These are phyloP conservation scores for Crioceris asparagi DNA, from an alignment of 2,888 invertebrate genomes.

Conservation along the genomic window DNA sequence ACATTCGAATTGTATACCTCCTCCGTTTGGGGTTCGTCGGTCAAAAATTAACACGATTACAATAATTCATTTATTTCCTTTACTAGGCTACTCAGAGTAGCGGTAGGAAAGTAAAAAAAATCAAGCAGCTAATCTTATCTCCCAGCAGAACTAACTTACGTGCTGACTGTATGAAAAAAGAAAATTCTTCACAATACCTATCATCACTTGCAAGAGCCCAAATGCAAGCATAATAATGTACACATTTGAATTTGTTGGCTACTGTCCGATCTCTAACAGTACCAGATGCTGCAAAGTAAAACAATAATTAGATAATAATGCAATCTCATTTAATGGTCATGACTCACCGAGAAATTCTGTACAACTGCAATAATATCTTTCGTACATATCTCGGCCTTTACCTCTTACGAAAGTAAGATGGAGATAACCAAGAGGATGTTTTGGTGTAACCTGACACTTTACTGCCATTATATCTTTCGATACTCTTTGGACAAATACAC, in stretches of 20 bases:
- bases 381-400: slow-evolving; percentile 39
- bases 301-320: neutral
- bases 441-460: slow-evolving; percentile 53
- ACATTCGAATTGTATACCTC: too few relatives aligned
- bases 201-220: slow-evolving; percentile 54
- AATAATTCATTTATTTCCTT: too few relatives aligned
- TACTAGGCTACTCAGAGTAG: too few relatives aligned
- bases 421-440: slow-evolving; percentile 58
- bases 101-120: too few relatives aligned
- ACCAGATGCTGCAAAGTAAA: slow-evolving; percentile 15
- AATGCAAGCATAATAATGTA: slow-evolving; percentile 61
- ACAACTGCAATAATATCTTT: slow-evolving; percentile 31
- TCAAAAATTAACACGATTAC: too few relatives aligned
- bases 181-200: slow-evolving; percentile 5
- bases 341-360: slow-evolving; percentile 23
- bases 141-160: too few relatives aligned
- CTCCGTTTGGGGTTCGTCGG: too few relatives aligned
- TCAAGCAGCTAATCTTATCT: too few relatives aligned
- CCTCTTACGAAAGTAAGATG: slow-evolving; percentile 52
- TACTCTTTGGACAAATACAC: slow-evolving; percentile 57
- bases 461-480: slow-evolving; percentile 62
- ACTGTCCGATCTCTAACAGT: slow-evolving; percentile 9
- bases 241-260: slow-evolving; percentile 38
- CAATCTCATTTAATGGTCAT: neutral
- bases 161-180: slow-evolving; percentile 18